phyloP scores from a whole-genome alignment of 2,888 invertebrate species.

The Julus scanicus region DNA sequence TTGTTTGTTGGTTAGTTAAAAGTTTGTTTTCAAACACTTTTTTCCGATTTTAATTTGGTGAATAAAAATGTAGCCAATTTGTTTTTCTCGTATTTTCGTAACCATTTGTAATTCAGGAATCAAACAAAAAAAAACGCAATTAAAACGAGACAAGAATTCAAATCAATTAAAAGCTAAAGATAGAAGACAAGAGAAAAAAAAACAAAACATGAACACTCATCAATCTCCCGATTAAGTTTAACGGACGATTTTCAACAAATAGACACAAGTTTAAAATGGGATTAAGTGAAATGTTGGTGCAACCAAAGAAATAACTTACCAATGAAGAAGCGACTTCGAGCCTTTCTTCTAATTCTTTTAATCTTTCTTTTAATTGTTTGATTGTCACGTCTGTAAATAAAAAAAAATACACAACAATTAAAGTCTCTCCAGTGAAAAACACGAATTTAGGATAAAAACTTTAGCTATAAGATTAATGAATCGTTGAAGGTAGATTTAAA shows the following conservation, averaged over 20 bases:
- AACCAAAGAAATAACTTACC: conserved; percentile 55
- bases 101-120: not conserved
- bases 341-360: conserved; percentile 68
- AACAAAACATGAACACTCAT: too few relatives aligned
- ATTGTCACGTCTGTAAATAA: conserved; percentile 67
- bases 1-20: not conserved
- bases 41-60: not conserved
- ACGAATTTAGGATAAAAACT: not conserved
- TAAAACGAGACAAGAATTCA: conserved; percentile 31
- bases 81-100: not conserved
- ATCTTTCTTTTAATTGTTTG: conserved; percentile 68
- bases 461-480: conserved; percentile 8
- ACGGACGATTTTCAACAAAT: too few relatives aligned
- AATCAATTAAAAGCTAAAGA: conserved; percentile 20
- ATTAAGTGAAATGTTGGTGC: too few relatives aligned
- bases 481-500: not conserved
- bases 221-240: too few relatives aligned
- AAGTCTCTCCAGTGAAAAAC: not conserved
- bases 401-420: conserved; percentile 19
- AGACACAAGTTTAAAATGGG: too few relatives aligned
- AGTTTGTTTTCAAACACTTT: not conserved
- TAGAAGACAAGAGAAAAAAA: not conserved
- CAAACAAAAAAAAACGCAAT: conserved; percentile 11
- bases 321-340: conserved; percentile 64
- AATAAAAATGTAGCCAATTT: not conserved